These are phyloP conservation scores for Patella depressa DNA, from an alignment of 2,888 invertebrate genomes.

Conservation along the genomic window DNA sequence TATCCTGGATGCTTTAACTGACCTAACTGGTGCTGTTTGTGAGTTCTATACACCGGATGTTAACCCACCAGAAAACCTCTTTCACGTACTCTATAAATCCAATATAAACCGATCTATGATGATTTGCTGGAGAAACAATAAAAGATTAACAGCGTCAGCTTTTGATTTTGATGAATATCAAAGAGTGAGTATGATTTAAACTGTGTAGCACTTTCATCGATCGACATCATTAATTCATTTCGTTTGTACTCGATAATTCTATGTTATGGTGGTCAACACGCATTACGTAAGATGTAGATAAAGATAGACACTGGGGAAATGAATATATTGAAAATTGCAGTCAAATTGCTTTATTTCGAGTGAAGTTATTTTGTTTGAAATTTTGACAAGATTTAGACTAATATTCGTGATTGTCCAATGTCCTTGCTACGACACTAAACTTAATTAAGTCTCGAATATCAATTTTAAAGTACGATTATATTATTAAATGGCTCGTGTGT, in stretches of 20 bases:
- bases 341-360: no score
- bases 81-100: constrained; percentile 63
- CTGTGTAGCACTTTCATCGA: no score
- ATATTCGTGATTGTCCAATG: no score
- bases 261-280: background rate
- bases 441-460: no score
- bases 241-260: background rate
- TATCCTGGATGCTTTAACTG: constrained; percentile 61
- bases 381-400: no score
- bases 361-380: no score
- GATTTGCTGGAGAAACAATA: constrained; percentile 62
- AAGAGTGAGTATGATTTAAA: constrained; percentile 18
- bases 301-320: no score
- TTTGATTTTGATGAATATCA: constrained; percentile 39
- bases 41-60: constrained; percentile 62
- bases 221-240: background rate
- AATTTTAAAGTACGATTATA: no score
- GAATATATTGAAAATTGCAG: background rate
- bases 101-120: constrained; percentile 55
- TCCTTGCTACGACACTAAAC: no score
- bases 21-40: constrained; percentile 64
- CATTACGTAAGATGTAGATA: no score
- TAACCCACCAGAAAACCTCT: constrained; percentile 58
- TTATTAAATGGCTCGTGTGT: no score
- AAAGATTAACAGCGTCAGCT: constrained; percentile 55